Base-by-base conservation (phyloP, 2,113 vertebrate genomes). In the Podilymbus podiceps region DNA sequence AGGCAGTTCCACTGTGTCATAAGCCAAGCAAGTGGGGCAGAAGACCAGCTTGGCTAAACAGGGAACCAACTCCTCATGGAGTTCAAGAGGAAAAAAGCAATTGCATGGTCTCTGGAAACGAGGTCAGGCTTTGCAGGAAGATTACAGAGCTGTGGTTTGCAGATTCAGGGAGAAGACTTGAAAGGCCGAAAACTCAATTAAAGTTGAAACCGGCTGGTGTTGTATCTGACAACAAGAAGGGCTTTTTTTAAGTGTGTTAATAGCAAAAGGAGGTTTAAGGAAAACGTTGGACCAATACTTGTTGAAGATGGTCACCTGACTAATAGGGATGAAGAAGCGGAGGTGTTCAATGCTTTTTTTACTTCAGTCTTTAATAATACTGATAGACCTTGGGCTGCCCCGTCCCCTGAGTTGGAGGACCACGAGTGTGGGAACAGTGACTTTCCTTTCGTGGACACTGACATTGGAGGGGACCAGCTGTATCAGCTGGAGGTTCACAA, bases 91-190 rank as follows among this genome's bases (percentile, higher is more conserved):
- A 56, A 60, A 60, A 27, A 78, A 71, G 40, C 56, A 56, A 21
- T 31, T 18, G 0, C 33, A 3, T 55, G 16, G 20, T 56, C 33
- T 67, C 18, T 58, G 33, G 46, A 67, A 86, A 9, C 0, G 0
- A 62, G 20, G 9, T 71, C 20, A 53, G 52, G 33, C 42, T 58
- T 75, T 1, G 3, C 18, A 58, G 52, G 25, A 74, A 20, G 16
- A 31, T 12, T n/a, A 42, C 9, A 66, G 52, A 84, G 42, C 42
- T 79, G 30, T 79, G 56, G 20, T 86, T 86, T 31, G 11, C 25
- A 5, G 47, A 2, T 44, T 23, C 9, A 44, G 40, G 44, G 30
- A 47, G 27, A 42, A 42, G 42, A 42, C 42, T 11, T 15, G 42
- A 42, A 42, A 42, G 42, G 47, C 20, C 30, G 30, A 22, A 91